Conservation (phyloP, 2,888 invertebrate genomes). For the Tenthredo notha region DNA sequence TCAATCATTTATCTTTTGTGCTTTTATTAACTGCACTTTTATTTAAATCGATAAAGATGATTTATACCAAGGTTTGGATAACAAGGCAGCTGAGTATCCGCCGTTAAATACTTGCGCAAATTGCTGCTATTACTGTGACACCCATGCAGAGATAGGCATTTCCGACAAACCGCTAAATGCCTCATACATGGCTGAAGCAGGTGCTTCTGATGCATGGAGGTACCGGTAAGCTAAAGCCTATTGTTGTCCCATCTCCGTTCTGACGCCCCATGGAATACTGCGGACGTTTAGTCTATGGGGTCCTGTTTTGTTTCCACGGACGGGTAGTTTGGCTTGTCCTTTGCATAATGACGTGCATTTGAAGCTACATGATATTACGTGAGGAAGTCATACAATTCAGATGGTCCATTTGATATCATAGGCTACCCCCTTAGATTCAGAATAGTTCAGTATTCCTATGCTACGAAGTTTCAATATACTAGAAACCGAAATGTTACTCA, state of each 20-base stretch:
- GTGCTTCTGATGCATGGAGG: conserved; percentile 34
- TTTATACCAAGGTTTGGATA: background rate
- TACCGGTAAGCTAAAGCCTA: conserved; percentile 14
- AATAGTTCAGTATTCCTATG: background rate
- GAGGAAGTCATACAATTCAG: background rate
- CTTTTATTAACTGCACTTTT: background rate
- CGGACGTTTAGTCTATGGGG: conserved; percentile 23
- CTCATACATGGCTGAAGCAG: conserved; percentile 42
- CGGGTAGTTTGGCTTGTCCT: background rate
- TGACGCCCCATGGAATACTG: conserved; percentile 47
- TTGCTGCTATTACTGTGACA: background rate
- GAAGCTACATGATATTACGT: background rate
- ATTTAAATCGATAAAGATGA: background rate
- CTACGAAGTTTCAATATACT: background rate
- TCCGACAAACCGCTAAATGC: conserved; percentile 23
- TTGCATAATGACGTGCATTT: conserved; percentile 19
- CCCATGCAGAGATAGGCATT: background rate
- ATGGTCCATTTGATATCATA: conserved; percentile 1
- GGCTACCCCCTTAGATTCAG: background rate
- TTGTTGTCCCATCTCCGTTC: conserved; percentile 29
- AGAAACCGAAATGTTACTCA: background rate
- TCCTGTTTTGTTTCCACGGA: conserved; percentile 24
- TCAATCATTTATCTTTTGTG: background rate
- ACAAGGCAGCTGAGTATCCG: background rate
- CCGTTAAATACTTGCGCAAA: background rate